Base-by-base conservation (phyloP, 2,113 vertebrate species). In the Anguilla japonica region DNA sequence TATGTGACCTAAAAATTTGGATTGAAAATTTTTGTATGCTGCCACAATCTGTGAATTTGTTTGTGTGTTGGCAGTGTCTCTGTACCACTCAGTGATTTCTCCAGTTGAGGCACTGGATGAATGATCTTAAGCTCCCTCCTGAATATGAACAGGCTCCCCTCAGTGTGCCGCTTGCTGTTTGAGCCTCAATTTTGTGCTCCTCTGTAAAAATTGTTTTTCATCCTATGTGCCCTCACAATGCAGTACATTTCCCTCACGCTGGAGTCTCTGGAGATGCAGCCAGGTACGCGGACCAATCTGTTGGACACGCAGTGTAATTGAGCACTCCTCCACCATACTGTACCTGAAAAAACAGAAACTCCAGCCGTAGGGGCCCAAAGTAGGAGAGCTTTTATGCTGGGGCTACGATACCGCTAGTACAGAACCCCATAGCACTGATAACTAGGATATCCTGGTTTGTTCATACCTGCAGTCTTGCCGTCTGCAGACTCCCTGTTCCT, bases 161-260 rank as follows among this genome's bases (percentile, higher is more conserved):
- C 79, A 86, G 81, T 53, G n/a, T 86, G 16, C 79, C 63, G 79
- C 79, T 86, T 82, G 85, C 79, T 86, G 50, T 86, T 34, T 29
- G 29, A 75, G 41, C 40, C 41, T 75, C 1, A 75, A 34, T 75
- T 34, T 34, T 75, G n/a, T 85, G 50, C 81, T 79, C 43, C 78
- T 85, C 53, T 60, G 75, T 85, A 85, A 85, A 34, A 85, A 57
- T 81, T 85, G 78, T 78, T 80, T 81, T 41, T 85, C 84, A 81
- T 85, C 79, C 29, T 22, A 29, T 85, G 78, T 85, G 71, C 84
- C 56, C 50, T 85, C 84, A 85, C 57, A 26, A 43, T 26, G 56
- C 75, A 81, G 39, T 57, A 26, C 29, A 80, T 79, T 53, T 85
- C 16, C 29, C 57, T 20, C 71, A 75, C 11, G n/a, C 71, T 75